Evolutionary conservation across 2,797 vertebrate species (phyloP).

Genomic region (Carapus acus): DNA sequence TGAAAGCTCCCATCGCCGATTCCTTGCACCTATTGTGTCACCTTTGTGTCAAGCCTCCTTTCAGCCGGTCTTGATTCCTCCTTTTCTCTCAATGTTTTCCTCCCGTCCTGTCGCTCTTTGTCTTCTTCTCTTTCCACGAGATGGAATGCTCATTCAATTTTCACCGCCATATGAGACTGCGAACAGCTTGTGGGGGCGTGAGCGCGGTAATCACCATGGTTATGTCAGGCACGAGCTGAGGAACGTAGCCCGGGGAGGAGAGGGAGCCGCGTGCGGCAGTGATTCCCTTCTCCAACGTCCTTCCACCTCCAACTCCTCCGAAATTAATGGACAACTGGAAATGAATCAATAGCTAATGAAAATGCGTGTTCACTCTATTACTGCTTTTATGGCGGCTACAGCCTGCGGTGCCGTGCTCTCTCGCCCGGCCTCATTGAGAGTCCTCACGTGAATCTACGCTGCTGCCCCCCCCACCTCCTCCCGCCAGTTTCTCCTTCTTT

Average conservation of each 20-base stretch:
- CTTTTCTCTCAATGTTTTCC: conserved; percentile 31
- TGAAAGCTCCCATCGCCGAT: conserved; percentile 31
- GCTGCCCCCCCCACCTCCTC: conserved; percentile 26
- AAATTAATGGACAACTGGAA: conserved; percentile 74
- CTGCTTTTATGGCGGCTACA: conserved; percentile 65
- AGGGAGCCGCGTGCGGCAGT: conserved; percentile 62
- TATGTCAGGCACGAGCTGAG: conserved; percentile 70
- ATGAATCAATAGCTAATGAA: conserved; percentile 79
- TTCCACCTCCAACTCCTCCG: no score
- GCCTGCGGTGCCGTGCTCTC: conserved; percentile 59
- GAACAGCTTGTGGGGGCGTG: conserved; percentile 70
- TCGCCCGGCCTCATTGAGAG: conserved; percentile 51
- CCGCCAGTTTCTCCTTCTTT: conserved; percentile 18
- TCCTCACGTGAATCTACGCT: conserved; percentile 29
- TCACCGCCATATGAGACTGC: conserved; percentile 55
- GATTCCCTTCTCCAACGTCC: no score
- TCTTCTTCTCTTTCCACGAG: conserved; percentile 9
- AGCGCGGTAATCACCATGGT: conserved; percentile 70
- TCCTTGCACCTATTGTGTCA: conserved; percentile 35
- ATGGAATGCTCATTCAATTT: conserved; percentile 54
- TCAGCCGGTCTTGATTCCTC: conserved; percentile 45
- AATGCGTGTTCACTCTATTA: conserved; percentile 73
- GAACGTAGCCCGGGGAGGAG: conserved; percentile 64
- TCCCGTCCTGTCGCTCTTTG: conserved; percentile 28
- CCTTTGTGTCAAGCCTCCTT: conserved; percentile 27